Percentiles rank a stretch among this genome's conserved stretches.
Conservation (phyloP, 2,113 vertebrate species). For the Cygnus buccinator region DNA sequence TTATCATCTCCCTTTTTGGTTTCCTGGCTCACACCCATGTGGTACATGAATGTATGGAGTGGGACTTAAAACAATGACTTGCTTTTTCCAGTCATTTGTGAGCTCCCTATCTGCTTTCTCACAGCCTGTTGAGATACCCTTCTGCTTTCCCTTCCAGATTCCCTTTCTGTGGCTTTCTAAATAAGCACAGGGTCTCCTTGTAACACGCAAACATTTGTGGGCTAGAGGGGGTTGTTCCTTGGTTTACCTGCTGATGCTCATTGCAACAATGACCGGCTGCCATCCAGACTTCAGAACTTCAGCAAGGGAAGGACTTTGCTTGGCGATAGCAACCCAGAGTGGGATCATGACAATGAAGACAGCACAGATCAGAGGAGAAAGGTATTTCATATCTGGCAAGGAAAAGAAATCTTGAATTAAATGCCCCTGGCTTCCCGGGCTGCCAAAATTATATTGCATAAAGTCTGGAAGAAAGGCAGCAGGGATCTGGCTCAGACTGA, state of each 20-base stretch:
- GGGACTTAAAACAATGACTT: neutral
- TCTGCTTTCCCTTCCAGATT: neutral
- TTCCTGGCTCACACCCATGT: neutral
- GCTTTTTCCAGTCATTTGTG: neutral
- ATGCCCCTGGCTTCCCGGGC: neutral
- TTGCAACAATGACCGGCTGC: conserved; percentile 94
- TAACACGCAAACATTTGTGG: accelerated
- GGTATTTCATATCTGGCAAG: conserved; percentile 83
- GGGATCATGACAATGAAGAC: conserved; percentile 88
- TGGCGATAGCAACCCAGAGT: conserved; percentile 86
- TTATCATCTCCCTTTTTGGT: neutral
- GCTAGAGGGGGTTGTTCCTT: neutral
- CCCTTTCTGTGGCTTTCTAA: neutral
- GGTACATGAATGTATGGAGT: accelerated
- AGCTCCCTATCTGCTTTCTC: neutral
- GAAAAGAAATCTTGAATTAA: conserved; percentile 8
- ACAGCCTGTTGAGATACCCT: neutral
- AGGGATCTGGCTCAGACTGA: neutral
- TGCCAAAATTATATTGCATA: neutral
- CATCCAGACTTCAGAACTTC: conserved; percentile 91
- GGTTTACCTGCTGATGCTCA: conserved; percentile 93
- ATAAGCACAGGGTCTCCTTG: neutral
- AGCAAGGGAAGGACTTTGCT: conserved; percentile 81
- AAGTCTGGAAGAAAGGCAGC: neutral
- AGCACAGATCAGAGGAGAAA: conserved; percentile 83